A percentile compares a stretch with the other conserved stretches of the same genome.
phyloP scores from a whole-genome alignment of 2,888 invertebrate genomes.

The Gymnoscelis rufifasciata region DNA sequence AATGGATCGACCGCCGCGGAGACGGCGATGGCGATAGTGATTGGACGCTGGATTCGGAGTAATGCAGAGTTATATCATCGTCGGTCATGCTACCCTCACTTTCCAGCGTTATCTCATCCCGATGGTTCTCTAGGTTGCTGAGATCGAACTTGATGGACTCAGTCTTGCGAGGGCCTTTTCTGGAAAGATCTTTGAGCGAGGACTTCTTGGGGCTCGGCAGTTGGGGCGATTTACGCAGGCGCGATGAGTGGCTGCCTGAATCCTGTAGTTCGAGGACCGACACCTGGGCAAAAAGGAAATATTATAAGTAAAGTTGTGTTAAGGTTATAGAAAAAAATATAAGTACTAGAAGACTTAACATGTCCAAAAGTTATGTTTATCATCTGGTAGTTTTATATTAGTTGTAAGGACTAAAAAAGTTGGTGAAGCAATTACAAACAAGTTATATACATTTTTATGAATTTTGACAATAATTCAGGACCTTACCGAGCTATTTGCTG shows the following conservation, averaged over 20 bases:
- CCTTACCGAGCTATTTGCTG: too few relatives aligned
- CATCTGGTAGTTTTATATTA: too few relatives aligned
- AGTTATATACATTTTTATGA: too few relatives aligned
- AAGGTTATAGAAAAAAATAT: too few relatives aligned
- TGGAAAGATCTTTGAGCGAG: slow-evolving; percentile 52
- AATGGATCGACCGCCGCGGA: slow-evolving; percentile 44
- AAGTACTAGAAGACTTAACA: too few relatives aligned
- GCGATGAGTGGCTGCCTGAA: slow-evolving; percentile 24
- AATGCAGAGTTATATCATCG: slow-evolving; percentile 44
- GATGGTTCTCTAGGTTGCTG: slow-evolving; percentile 50
- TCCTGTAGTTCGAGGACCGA: slow-evolving; percentile 44
- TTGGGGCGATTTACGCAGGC: slow-evolving; percentile 28
- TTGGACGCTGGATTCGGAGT: slow-evolving; percentile 38
- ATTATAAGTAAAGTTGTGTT: too few relatives aligned
- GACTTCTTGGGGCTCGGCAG: slow-evolving; percentile 49
- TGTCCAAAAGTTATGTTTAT: too few relatives aligned
- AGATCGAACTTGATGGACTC: slow-evolving; percentile 70
- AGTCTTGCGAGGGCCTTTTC: slow-evolving; percentile 43
- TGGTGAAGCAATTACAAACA: too few relatives aligned
- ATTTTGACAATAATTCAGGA: too few relatives aligned
- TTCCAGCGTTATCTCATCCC: slow-evolving; percentile 24
- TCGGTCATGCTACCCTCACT: slow-evolving; percentile 25
- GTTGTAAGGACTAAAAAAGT: too few relatives aligned
- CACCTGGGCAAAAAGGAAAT: slow-evolving; percentile 29
- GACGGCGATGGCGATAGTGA: slow-evolving; percentile 15